Percentiles rank a stretch among this genome's conserved stretches.
Conservation (phyloP, 2,888 invertebrate genomes). For the Apoda limacodes region DNA sequence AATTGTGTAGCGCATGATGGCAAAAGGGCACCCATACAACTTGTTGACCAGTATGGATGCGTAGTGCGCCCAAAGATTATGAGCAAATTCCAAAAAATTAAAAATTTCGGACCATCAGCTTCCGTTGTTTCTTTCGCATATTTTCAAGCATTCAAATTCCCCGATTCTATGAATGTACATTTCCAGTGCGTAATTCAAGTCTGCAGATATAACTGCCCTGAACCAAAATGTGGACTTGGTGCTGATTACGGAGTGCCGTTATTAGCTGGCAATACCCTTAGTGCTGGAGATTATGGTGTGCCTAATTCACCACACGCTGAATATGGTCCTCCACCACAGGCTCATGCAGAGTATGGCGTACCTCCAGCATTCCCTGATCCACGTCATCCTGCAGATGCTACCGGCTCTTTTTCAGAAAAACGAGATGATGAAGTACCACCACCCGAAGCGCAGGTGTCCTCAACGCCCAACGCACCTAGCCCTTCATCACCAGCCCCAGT, state of each 20-base stretch:
- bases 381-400: conserved; percentile 86
- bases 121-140: conserved; percentile 95
- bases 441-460: conserved; percentile 83
- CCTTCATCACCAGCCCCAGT: conserved; percentile 66
- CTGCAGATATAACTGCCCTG: conserved; percentile 92
- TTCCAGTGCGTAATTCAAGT: conserved; percentile 97
- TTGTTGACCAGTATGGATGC: conserved; percentile 94
- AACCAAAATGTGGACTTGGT: conserved; percentile 85
- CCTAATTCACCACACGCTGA: conserved; percentile 69
- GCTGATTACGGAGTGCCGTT: conserved; percentile 77
- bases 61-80: conserved; percentile 94
- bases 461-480: conserved; percentile 74
- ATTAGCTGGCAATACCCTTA: conserved; percentile 70
- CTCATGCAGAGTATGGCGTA: conserved; percentile 76
- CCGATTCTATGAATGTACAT: conserved; percentile 96
- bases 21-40: conserved; percentile 91
- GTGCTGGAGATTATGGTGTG: conserved; percentile 75
- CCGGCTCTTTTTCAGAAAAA: conserved; percentile 86
- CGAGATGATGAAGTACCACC: conserved; percentile 84
- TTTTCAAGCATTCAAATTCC: conserved; percentile 97
- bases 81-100: conserved; percentile 96
- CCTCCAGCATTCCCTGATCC: conserved; percentile 90
- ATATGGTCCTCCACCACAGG: conserved; percentile 76
- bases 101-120: conserved; percentile 94
- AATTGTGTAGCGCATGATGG: conserved; percentile 97